Conservation (phyloP, 2,113 vertebrate species). For the Hymenochirus boettgeri region DNA sequence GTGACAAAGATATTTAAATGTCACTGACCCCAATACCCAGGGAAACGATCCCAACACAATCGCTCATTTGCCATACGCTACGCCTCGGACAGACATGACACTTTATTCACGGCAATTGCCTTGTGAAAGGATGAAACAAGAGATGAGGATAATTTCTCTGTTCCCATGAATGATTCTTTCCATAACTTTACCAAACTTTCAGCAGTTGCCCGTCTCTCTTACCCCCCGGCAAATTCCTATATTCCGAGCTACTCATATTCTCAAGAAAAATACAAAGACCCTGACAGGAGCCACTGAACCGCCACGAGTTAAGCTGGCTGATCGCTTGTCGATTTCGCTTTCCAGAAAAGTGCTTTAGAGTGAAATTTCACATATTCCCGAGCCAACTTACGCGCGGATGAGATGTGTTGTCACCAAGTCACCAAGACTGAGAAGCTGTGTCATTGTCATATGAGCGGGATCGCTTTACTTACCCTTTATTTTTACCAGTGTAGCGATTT, state of each 20-base stretch:
- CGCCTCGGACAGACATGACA: constrained; percentile 9
- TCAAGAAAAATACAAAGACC: constrained; percentile 63
- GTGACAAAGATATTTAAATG: too few species aligned
- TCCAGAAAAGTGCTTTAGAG: constrained; percentile 62
- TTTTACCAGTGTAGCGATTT: constrained; percentile 37
- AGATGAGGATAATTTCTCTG: constrained; percentile 54
- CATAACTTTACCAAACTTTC: constrained; percentile 56
- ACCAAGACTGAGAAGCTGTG: constrained; percentile 51
- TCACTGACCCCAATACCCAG: too few species aligned
- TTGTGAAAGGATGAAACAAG: constrained; percentile 46
- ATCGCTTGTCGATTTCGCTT: constrained; percentile 57
- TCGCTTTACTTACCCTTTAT: constrained; percentile 51
- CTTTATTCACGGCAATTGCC: constrained; percentile 37
- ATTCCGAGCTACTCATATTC: constrained; percentile 55
- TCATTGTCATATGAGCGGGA: constrained; percentile 59
- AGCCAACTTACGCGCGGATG: constrained; percentile 55
- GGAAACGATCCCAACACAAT: background rate
- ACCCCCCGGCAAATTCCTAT: constrained; percentile 52
- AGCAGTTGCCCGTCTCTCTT: constrained; percentile 52
- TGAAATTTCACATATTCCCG: constrained; percentile 63
- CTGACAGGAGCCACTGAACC: constrained; percentile 59
- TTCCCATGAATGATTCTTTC: constrained; percentile 64
- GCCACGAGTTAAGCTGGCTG: constrained; percentile 65
- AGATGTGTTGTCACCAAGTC: constrained; percentile 57
- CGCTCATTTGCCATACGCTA: constrained; percentile 4